Percentiles rank a stretch among this genome's conserved stretches.
phyloP scores from a whole-genome alignment of 2,888 invertebrate genomes.

The Pseudococcus jackbeardsleyi region DNA sequence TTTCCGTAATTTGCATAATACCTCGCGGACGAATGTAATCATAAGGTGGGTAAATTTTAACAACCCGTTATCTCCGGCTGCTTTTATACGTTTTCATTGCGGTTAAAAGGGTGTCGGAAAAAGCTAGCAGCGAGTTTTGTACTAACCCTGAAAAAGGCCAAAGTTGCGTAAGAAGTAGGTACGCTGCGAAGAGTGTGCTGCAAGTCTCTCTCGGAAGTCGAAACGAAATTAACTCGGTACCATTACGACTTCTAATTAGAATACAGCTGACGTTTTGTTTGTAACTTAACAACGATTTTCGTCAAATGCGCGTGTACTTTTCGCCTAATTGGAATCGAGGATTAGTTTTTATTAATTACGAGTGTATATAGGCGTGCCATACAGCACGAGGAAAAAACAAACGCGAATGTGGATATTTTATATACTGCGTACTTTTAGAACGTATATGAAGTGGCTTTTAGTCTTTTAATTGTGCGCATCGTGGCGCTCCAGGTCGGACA shows the following conservation, averaged over 20 bases:
- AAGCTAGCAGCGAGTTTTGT: conserved; percentile 40
- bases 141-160: conserved; percentile 40
- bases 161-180: conserved; percentile 21
- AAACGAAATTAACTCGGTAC: conserved; percentile 30
- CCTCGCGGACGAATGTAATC: conserved; percentile 56
- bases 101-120: conserved; percentile 55
- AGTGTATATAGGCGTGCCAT: background rate
- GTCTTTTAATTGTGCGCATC: background rate
- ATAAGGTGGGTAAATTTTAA: conserved; percentile 54
- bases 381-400: background rate
- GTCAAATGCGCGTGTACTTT: conserved; percentile 23
- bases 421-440: background rate
- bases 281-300: conserved; percentile 39
- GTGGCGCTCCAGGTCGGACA: background rate
- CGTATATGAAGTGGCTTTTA: background rate
- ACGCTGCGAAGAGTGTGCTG: background rate
- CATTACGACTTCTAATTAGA: conserved; percentile 44
- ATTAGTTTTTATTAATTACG: conserved; percentile 30
- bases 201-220: conserved; percentile 48
- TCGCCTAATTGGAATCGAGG: conserved; percentile 15
- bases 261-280: conserved; percentile 41
- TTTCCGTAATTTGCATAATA: conserved; percentile 60
- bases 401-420: background rate
- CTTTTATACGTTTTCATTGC: conserved; percentile 53
- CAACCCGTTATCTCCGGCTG: conserved; percentile 51